phyloP scores from a whole-genome alignment of 2,888 invertebrate species.

The Machimus atricapillus region DNA sequence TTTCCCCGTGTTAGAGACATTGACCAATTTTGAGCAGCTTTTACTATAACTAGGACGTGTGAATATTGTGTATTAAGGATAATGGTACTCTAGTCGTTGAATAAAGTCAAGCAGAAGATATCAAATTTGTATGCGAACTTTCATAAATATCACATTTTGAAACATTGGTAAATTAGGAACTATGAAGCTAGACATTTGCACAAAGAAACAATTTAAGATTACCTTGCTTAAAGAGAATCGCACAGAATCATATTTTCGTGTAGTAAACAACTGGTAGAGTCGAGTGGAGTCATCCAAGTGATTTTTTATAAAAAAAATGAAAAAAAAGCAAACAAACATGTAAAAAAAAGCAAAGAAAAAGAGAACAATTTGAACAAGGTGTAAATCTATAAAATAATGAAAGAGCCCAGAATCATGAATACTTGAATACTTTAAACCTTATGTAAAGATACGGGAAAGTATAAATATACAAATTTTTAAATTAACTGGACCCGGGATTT shows the following conservation, averaged over 20 bases:
- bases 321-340: neutral
- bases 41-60: neutral
- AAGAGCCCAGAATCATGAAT: neutral
- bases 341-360: conserved; percentile 3
- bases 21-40: conserved; percentile 32
- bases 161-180: neutral
- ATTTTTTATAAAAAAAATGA: neutral
- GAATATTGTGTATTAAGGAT: conserved; percentile 1
- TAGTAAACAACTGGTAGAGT: neutral
- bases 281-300: neutral
- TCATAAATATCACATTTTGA: conserved; percentile 22
- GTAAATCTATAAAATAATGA: conserved; percentile 7
- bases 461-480: conserved; percentile 38
- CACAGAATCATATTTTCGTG: conserved; percentile 37
- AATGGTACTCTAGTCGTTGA: neutral
- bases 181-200: neutral
- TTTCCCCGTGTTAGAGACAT: neutral
- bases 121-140: conserved; percentile 30
- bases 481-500: conserved; percentile 8
- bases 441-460: conserved; percentile 32
- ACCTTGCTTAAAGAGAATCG: conserved; percentile 16
- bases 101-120: conserved; percentile 3
- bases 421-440: conserved; percentile 21
- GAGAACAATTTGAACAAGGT: conserved; percentile 4
- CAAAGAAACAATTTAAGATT: conserved; percentile 6